Percentiles rank a stretch among this genome's conserved stretches.
Conservation (phyloP, 2,797 vertebrate genomes). For the Anabacerthia variegaticeps region DNA sequence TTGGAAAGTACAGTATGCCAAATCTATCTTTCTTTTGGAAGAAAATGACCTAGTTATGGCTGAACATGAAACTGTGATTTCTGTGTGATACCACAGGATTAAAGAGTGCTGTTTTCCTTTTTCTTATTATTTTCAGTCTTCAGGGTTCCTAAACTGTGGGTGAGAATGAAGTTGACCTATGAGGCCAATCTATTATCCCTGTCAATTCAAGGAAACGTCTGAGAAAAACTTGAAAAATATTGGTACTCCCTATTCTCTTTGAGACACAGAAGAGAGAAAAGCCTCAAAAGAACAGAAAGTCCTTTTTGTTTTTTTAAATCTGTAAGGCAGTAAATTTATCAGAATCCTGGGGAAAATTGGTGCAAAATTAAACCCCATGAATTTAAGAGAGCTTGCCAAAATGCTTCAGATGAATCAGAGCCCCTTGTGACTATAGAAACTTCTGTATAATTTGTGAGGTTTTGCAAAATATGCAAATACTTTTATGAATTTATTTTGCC, state of each 20-base stretch:
- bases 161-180: conserved; percentile 42
- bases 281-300: not conserved
- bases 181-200: conserved; percentile 46
- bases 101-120: conserved; percentile 35
- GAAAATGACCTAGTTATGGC: conserved; percentile 21
- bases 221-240: conserved; percentile 50
- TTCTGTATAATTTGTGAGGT: not conserved
- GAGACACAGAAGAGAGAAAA: conserved; percentile 7
- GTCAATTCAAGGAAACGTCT: conserved; percentile 40
- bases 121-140: conserved; percentile 28
- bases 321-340: conserved; percentile 2
- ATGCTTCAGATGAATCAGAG: not conserved
- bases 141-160: conserved; percentile 15
- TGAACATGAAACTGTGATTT: conserved; percentile 24
- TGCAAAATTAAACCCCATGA: not conserved
- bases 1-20: not conserved
- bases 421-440: not conserved
- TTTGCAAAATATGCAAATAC: not conserved
- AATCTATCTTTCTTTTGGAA: not conserved
- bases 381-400: not conserved
- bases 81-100: conserved; percentile 14
- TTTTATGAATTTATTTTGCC: not conserved
- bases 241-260: conserved; percentile 8
- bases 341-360: not conserved
- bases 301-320: not conserved